Evolutionary conservation across 2,888 invertebrate species (phyloP).

Genomic region (Reticulitermes lucifugus): DNA sequence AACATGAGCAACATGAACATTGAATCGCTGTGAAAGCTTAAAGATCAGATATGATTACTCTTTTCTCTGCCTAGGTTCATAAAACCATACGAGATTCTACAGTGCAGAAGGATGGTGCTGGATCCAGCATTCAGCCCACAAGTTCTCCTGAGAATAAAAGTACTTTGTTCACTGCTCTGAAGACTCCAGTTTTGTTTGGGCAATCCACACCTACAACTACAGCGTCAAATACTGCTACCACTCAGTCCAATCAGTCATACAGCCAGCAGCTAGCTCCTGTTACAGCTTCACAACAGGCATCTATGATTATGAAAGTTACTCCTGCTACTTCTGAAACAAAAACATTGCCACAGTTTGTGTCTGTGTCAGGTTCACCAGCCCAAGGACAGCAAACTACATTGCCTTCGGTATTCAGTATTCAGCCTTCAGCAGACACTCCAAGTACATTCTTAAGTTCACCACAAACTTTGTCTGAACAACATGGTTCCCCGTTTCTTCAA

Average conservation of each 20-base stretch:
- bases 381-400: not conserved
- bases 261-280: not conserved
- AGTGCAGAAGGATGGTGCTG: not conserved
- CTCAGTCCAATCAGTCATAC: not conserved
- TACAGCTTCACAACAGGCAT: not conserved
- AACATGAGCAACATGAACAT: too few relatives aligned
- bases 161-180: not conserved
- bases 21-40: too few relatives aligned
- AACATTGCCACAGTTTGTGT: not conserved
- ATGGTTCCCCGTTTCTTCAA: not conserved
- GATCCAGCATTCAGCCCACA: not conserved
- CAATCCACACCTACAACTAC: not conserved
- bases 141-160: not conserved
- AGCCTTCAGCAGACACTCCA: not conserved
- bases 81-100: not conserved
- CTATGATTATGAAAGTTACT: not conserved
- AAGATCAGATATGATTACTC: too few relatives aligned
- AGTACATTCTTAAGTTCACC: not conserved
- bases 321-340: not conserved
- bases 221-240: not conserved
- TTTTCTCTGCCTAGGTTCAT: not conserved
- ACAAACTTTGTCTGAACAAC: not conserved
- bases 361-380: not conserved
- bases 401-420: not conserved
- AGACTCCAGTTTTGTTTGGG: constrained; percentile 24